phyloP scores from a whole-genome alignment of 2,113 vertebrate genomes.

The Ptyas mucosa region DNA sequence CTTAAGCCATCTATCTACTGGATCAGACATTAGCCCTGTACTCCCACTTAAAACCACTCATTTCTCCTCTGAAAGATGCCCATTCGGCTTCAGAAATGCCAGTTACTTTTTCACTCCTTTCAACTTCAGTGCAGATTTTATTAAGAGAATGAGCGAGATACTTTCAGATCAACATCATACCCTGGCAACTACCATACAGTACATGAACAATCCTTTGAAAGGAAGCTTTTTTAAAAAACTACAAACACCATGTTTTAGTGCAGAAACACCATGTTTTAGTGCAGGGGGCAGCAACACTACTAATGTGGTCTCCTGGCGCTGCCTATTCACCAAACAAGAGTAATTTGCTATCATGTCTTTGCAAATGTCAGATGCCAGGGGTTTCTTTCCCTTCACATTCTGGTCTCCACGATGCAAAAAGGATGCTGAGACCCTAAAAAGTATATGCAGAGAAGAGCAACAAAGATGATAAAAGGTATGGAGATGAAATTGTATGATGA shows the following conservation, averaged over 20 bases:
- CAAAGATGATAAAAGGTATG: too few relatives aligned
- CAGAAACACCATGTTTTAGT: neutral
- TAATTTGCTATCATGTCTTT: constrained; percentile 46
- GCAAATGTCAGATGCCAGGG: constrained; percentile 53
- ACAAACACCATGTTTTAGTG: neutral
- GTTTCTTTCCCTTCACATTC: neutral
- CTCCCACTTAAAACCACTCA: fast-evolving
- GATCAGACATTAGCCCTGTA: neutral
- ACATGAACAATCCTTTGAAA: neutral
- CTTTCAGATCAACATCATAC: constrained; percentile 9
- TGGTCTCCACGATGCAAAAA: too few relatives aligned
- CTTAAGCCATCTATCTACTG: neutral
- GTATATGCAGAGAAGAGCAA: too few relatives aligned
- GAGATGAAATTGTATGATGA: too few relatives aligned
- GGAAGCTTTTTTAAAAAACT: neutral
- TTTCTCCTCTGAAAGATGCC: neutral
- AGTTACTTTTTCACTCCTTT: neutral
- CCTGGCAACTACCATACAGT: neutral
- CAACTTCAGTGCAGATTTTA: neutral
- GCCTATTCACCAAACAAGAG: constrained; percentile 12
- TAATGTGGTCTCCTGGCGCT: constrained; percentile 22
- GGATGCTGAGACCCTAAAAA: too few relatives aligned
- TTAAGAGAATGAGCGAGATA: neutral
- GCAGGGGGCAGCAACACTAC: neutral
- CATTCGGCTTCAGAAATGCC: neutral